Evolutionary conservation across 2,797 vertebrate species (phyloP).

Genomic region (Martes flavigula): DNA sequence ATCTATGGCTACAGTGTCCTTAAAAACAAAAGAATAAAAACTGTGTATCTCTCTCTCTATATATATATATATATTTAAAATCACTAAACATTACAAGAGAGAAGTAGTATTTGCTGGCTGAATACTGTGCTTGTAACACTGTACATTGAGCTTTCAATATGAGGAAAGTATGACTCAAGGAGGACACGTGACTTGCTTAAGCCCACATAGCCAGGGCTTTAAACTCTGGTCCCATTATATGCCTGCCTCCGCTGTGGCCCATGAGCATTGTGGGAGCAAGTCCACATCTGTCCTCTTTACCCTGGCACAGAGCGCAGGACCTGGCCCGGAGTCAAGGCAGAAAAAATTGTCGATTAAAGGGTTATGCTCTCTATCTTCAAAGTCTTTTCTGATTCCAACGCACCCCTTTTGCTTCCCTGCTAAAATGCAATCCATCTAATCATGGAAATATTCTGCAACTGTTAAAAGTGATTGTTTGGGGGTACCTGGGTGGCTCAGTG

Average conservation of each 20-base stretch:
- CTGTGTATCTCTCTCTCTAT: neutral
- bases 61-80: neutral
- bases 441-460: neutral
- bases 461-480: neutral
- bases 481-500: no score
- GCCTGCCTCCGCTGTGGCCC: neutral
- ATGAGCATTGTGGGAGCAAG: neutral
- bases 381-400: neutral
- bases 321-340: neutral
- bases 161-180: neutral
- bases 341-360: neutral
- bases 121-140: neutral
- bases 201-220: neutral
- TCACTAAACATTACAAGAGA: neutral
- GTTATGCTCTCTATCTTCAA: neutral
- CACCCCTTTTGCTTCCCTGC: neutral
- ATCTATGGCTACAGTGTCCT: neutral
- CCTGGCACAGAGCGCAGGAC: no score
- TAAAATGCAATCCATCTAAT: neutral
- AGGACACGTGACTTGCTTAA: neutral
- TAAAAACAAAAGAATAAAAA: neutral
- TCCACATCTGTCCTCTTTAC: neutral
- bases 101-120: neutral
- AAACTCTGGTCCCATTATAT: neutral
- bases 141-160: neutral